Conservation (phyloP, 2,888 invertebrate species). For the Theretra japonica region DNA sequence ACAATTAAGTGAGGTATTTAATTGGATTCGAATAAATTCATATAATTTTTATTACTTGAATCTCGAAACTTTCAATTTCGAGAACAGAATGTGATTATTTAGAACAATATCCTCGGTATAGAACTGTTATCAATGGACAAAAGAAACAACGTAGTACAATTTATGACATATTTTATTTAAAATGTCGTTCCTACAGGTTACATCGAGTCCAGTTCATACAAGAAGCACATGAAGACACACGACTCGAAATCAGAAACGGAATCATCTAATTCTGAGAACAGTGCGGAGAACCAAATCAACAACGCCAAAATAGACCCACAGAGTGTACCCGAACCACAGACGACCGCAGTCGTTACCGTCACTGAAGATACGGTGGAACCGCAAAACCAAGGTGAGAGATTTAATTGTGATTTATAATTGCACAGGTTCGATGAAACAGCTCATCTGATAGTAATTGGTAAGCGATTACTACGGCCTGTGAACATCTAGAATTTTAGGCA, state of each 20-base stretch:
- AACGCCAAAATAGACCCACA: constrained; percentile 26
- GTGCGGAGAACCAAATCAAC: constrained; percentile 39
- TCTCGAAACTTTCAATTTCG: too few relatives aligned
- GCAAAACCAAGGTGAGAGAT: constrained; percentile 30
- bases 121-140: too few relatives aligned
- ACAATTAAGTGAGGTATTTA: too few relatives aligned
- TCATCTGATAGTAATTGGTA: too few relatives aligned
- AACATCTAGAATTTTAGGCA: background rate
- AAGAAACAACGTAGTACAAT: too few relatives aligned
- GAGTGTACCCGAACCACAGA: constrained; percentile 31
- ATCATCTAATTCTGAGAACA: constrained; percentile 49
- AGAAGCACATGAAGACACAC: constrained; percentile 77
- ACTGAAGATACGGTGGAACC: constrained; percentile 27
- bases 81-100: background rate
- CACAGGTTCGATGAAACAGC: too few relatives aligned
- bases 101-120: too few relatives aligned
- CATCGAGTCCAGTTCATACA: constrained; percentile 72
- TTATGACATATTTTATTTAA: too few relatives aligned
- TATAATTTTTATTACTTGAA: background rate
- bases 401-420: background rate
- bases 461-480: too few relatives aligned
- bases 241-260: constrained; percentile 58
- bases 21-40: too few relatives aligned
- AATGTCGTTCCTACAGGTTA: constrained; percentile 67
- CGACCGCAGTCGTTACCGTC: constrained; percentile 1